Percentiles rank a stretch among this genome's conserved stretches.
Evolutionary conservation across 2,888 invertebrate genomes (phyloP).

Genomic region (Drosophila falleni): DNA sequence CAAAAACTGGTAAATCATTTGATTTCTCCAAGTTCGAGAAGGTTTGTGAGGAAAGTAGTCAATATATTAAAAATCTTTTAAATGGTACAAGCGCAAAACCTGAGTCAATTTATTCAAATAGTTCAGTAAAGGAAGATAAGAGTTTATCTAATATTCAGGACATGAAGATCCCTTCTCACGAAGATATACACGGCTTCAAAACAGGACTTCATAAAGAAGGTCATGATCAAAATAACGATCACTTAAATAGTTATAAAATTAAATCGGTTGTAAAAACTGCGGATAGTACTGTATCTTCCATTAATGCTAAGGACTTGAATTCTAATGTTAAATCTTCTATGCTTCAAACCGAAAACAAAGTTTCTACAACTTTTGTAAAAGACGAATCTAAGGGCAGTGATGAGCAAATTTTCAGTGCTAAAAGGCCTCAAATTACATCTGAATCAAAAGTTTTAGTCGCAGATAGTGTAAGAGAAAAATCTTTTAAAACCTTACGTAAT

Average conservation of each 20-base stretch:
- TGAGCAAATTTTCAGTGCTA: neutral
- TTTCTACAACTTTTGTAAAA: neutral
- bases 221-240: neutral
- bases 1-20: neutral
- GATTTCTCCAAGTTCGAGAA: constrained; percentile 2
- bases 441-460: no score
- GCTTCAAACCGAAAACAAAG: neutral
- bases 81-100: neutral
- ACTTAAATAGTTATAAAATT: neutral
- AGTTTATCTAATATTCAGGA: neutral
- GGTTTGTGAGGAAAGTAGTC: constrained; percentile 1
- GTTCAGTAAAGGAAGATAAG: neutral
- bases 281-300: neutral
- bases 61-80: constrained; percentile 1
- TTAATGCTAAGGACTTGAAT: neutral
- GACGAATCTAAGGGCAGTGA: neutral
- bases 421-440: neutral
- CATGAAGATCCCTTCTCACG: constrained; percentile 7
- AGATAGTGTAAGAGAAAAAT: no score
- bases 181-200: neutral
- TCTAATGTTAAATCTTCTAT: neutral
- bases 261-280: neutral
- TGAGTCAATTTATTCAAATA: neutral
- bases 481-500: no score
- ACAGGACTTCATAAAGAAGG: neutral